Evolutionary conservation across 2,797 vertebrate genomes (phyloP).

Genomic region (Epinephelus coioides): DNA sequence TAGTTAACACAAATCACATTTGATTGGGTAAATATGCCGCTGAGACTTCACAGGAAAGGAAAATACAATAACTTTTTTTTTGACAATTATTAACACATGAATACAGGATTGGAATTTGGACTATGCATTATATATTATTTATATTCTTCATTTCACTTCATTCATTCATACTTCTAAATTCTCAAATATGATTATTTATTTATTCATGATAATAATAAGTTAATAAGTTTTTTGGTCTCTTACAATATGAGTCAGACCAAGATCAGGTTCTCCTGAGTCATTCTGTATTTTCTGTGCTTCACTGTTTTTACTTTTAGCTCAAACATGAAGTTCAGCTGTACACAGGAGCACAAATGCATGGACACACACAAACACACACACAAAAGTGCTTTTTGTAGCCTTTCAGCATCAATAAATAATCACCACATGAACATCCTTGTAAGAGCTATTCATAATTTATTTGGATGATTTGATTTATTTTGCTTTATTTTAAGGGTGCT

Average conservation of each 20-base stretch:
- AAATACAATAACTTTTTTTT: no score
- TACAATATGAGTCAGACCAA: not conserved
- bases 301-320: slow-evolving; percentile 8
- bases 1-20: no score
- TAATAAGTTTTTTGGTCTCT: not conserved
- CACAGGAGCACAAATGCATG: not conserved
- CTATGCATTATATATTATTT: not conserved
- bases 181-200: not conserved
- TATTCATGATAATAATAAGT: not conserved
- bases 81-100: not conserved
- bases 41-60: not conserved
- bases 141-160: not conserved
- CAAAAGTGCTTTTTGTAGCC: slow-evolving; percentile 27
- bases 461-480: slow-evolving; percentile 20
- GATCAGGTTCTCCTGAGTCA: not conserved
- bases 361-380: not conserved
- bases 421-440: slow-evolving; percentile 1
- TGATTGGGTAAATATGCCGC: not conserved
- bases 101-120: not conserved
- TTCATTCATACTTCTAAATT: not conserved
- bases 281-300: not conserved
- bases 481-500: slow-evolving; percentile 3
- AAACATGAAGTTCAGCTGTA: not conserved
- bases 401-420: slow-evolving; percentile 61
- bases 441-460: slow-evolving; percentile 46